phyloP scores from a whole-genome alignment of 2,113 vertebrate genomes.

The Notechis scutatus region DNA sequence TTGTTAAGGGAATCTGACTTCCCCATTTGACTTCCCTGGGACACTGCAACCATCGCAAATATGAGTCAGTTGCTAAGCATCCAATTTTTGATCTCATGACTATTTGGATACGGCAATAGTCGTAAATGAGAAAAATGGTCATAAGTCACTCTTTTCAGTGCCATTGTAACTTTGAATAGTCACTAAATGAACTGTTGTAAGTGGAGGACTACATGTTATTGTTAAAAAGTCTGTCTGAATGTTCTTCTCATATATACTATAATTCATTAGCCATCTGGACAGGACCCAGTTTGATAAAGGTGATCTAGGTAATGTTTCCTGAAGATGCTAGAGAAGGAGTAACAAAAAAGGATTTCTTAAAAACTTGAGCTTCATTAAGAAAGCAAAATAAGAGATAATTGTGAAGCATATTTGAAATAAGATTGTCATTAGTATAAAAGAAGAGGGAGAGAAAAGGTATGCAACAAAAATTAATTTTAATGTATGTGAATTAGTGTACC shows the following conservation, averaged over 20 bases:
- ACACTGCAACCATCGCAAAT: too few relatives aligned
- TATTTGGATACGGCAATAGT: too few relatives aligned
- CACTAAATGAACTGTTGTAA: too few relatives aligned
- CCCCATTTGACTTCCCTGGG: too few relatives aligned
- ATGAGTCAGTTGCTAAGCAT: too few relatives aligned
- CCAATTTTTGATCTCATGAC: too few relatives aligned
- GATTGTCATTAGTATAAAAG: neutral
- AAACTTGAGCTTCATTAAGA: neutral
- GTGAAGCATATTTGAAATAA: neutral
- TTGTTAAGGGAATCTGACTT: too few relatives aligned
- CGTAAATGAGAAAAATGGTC: too few relatives aligned
- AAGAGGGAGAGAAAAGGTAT: neutral
- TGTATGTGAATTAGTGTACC: too few relatives aligned
- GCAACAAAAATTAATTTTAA: too few relatives aligned
- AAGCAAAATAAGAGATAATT: neutral
- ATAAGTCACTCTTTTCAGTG: too few relatives aligned
- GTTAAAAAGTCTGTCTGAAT: neutral
- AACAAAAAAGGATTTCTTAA: neutral
- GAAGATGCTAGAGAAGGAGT: neutral
- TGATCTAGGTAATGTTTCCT: neutral
- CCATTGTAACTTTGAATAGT: too few relatives aligned
- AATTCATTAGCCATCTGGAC: neutral
- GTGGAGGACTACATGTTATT: neutral
- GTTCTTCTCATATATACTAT: neutral
- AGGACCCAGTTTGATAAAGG: neutral